Conservation (phyloP, 2,888 invertebrate genomes). For the Stenchaetothrips biformis region DNA sequence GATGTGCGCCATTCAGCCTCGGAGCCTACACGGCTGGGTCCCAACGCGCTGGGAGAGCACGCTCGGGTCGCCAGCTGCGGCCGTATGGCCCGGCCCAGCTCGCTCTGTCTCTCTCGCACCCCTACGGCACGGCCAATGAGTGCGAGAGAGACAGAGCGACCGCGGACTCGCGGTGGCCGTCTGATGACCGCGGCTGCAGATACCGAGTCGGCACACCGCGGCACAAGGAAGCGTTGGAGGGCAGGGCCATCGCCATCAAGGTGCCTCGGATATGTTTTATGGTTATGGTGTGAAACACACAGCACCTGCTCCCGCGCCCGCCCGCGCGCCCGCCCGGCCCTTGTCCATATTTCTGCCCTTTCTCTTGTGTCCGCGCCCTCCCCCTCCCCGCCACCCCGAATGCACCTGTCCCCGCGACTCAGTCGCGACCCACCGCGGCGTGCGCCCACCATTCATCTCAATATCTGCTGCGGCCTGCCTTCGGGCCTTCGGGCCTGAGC, state of each 20-base stretch:
- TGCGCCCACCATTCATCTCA: neutral
- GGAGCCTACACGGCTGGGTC: neutral
- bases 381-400: no score
- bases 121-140: no score
- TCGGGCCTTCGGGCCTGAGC: no score
- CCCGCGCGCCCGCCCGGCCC: neutral
- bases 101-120: no score
- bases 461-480: neutral
- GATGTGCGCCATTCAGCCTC: neutral
- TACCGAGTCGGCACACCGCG: no score
- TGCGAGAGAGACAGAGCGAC: neutral
- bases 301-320: neutral
- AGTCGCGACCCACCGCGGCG: neutral
- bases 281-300: slow-evolving; percentile 1
- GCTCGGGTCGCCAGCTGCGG: no score
- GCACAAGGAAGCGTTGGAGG: no score
- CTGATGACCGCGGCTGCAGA: no score
- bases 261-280: neutral
- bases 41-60: no score
- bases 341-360: neutral
- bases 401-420: no score
- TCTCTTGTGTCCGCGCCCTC: neutral
- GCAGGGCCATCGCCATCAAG: no score
- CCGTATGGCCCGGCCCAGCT: no score
- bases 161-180: neutral